phyloP scores from a whole-genome alignment of 1,140 invertebrate genomes.

The Adelges cooleyi region DNA sequence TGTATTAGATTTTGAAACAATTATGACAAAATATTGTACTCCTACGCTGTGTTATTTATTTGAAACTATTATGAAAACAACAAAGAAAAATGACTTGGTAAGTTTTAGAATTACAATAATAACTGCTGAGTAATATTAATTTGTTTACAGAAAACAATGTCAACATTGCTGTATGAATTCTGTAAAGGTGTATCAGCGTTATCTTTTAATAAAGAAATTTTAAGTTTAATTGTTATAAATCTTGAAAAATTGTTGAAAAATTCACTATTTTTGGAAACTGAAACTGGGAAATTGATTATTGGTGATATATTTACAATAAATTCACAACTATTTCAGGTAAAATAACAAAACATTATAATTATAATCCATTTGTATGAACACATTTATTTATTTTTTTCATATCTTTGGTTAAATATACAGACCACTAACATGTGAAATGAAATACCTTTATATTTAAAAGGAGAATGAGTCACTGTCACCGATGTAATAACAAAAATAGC shows the following conservation, averaged over 20 bases:
- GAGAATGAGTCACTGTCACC: no score
- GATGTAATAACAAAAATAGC: no score
- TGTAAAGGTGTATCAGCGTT: neutral
- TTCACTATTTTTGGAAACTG: neutral
- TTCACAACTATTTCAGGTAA: slow-evolving; percentile 10
- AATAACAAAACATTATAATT: no score
- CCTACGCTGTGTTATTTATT: slow-evolving; percentile 3
- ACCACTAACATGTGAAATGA: no score
- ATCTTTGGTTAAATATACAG: no score
- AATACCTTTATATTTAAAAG: no score
- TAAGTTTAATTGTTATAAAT: neutral
- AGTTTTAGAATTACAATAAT: neutral
- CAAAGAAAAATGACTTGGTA: slow-evolving; percentile 3
- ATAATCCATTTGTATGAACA: no score
- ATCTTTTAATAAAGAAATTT: neutral
- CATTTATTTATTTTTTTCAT: no score
- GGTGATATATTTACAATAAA: slow-evolving; percentile 15
- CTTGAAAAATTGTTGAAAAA: neutral
- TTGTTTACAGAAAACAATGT: slow-evolving; percentile 7
- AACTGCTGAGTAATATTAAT: neutral
- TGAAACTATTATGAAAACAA: neutral
- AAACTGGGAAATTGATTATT: neutral
- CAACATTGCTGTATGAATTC: neutral
- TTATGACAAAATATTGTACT: neutral
- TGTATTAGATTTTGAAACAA: neutral